Conservation (phyloP, 2,113 vertebrate genomes). For the Cavia porcellus region DNA sequence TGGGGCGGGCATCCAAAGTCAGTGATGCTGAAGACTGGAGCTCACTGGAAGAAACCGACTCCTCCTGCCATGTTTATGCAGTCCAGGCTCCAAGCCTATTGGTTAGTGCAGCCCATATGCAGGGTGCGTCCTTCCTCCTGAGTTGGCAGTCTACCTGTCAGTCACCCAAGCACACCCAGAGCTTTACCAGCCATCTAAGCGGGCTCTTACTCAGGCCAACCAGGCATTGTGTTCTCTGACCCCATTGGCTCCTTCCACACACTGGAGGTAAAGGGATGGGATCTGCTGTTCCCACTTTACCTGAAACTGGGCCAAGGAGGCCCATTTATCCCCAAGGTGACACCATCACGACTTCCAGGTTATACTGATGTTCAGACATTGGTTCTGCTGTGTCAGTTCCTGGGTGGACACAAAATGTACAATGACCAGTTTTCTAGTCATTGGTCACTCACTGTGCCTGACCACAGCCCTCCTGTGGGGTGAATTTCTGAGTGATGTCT, state of each 20-base stretch:
- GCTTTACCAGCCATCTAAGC: not conserved
- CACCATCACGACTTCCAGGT: not conserved
- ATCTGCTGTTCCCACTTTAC: not conserved
- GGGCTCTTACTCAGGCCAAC: not conserved
- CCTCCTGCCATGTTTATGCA: not conserved
- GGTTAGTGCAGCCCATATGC: not conserved
- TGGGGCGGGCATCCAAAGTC: not conserved
- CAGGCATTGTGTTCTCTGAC: not conserved
- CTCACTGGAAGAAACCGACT: not conserved
- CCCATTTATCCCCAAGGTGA: not conserved
- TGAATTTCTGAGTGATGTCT: constrained; percentile 8
- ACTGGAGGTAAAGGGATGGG: not conserved
- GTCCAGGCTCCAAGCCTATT: not conserved
- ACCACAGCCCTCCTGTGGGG: not conserved
- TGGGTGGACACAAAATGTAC: not conserved
- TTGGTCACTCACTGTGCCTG: not conserved
- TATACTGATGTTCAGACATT: not conserved
- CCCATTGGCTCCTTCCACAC: not conserved
- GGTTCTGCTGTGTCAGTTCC: not conserved
- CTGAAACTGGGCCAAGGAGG: not conserved
- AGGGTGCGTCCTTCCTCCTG: not conserved
- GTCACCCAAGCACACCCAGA: not conserved
- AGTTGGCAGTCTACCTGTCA: not conserved
- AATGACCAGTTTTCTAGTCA: not conserved
- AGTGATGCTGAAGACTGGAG: not conserved